Conservation (phyloP, 2,797 vertebrate species). For the Parotocinclus haroldoi region DNA sequence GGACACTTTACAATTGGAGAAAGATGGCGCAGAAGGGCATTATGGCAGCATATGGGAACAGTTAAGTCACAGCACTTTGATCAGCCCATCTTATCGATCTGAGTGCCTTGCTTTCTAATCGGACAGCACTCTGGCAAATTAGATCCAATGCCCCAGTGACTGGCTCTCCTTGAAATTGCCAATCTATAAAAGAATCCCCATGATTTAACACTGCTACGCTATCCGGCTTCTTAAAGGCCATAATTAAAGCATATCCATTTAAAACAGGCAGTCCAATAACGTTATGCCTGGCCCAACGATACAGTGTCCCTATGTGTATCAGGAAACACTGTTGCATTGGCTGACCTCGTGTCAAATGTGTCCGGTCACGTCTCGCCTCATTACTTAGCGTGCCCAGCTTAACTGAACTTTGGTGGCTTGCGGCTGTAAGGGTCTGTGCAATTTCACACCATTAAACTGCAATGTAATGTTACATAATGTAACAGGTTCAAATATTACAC, state of each 20-base stretch:
- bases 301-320: not conserved
- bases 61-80: constrained; percentile 43
- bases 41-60: constrained; percentile 20
- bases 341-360: not conserved
- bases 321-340: not conserved
- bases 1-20: not conserved
- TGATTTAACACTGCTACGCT: constrained; percentile 51
- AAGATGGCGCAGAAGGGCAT: constrained; percentile 16
- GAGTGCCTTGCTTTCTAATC: constrained; percentile 52
- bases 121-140: constrained; percentile 58
- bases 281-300: constrained; percentile 24
- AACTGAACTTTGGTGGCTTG: not conserved
- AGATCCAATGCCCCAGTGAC: constrained; percentile 52
- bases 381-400: constrained; percentile 10
- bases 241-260: constrained; percentile 56
- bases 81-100: constrained; percentile 58
- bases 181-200: constrained; percentile 44
- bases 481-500: not conserved
- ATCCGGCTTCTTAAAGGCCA: constrained; percentile 40
- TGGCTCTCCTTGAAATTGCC: constrained; percentile 47
- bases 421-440: not conserved
- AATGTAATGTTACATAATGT: not conserved
- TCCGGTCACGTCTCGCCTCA: not conserved
- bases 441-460: not conserved
- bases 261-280: constrained; percentile 46